Evolutionary conservation across 2,797 vertebrate genomes (phyloP), one percentile per base, ranked within the genome.

Genomic region (Halcyon smyrnensis): DNA sequence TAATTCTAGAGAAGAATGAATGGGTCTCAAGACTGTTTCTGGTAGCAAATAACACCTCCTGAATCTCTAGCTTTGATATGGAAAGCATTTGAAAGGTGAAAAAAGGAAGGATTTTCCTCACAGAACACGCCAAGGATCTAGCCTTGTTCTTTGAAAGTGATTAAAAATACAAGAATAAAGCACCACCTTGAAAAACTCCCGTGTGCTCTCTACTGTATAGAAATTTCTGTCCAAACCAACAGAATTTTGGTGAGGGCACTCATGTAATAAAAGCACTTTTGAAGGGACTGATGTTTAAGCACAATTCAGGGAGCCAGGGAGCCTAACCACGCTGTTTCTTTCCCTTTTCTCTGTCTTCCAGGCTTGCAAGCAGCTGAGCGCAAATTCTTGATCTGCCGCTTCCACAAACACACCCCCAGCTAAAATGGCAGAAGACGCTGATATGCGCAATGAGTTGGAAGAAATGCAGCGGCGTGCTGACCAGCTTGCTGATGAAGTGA

Each of bases 401-500:
- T 97, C 98, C 97, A 96, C 97, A 90, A 97, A 90, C 95, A 97
- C 97, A 97, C 85, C 95, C 95, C 96, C 97, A 98, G 91, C 98
- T 98, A 98, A 98, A 97, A 99, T 99, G 99, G 99, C 99, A 63
- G 99, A 99, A 85, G 99, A 99, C 6, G 98, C 99, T 1, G 99
- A 99, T 95, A 99, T 99, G 99, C 99, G 99, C 98, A 99, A 99
- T 98, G 99, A 99, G 98, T 98, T 99, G 98, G 99, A 99, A 95
- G 99, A 99, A 97, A 99, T 99, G 99, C 99, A 99, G 98, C 98
- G 99, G 91, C 99, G 99, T 53, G 99, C 99, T 0, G 99, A 99
- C 98, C 99, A 99, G 98, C 98, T 99, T 90, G 99, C 99, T 2
- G 99, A 99, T 96, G 99, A 99, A 98, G 99, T 99, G 96, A 99